Evolutionary conservation across 2,888 invertebrate genomes (phyloP).

Genomic region (Eledone cirrhosa): DNA sequence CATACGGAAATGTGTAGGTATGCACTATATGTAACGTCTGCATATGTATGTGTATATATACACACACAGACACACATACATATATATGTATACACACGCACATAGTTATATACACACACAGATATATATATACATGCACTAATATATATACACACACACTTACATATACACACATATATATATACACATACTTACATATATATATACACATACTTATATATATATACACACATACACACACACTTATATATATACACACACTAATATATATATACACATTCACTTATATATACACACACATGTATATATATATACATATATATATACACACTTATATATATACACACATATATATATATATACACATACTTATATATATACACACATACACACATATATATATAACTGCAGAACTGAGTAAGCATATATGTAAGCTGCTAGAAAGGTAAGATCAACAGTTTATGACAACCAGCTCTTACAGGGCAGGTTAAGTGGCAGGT

Average conservation of each 20-base stretch:
- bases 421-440: background rate
- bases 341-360: conserved; percentile 6
- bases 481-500: too few species aligned
- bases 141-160: background rate
- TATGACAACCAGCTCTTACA: too few species aligned
- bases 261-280: background rate
- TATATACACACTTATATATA: background rate
- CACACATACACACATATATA: background rate
- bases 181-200: background rate
- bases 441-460: too few species aligned
- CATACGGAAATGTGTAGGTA: background rate
- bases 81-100: background rate
- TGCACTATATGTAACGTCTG: background rate
- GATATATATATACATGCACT: background rate
- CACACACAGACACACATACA: background rate
- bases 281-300: background rate
- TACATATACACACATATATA: background rate
- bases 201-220: background rate
- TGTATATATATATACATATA: background rate
- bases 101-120: background rate
- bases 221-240: background rate
- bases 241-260: background rate
- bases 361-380: background rate
- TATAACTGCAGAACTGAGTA: background rate
- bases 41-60: background rate